Evolutionary conservation across 2,113 vertebrate genomes (phyloP).

Genomic region (Cebidichthys violaceus): DNA sequence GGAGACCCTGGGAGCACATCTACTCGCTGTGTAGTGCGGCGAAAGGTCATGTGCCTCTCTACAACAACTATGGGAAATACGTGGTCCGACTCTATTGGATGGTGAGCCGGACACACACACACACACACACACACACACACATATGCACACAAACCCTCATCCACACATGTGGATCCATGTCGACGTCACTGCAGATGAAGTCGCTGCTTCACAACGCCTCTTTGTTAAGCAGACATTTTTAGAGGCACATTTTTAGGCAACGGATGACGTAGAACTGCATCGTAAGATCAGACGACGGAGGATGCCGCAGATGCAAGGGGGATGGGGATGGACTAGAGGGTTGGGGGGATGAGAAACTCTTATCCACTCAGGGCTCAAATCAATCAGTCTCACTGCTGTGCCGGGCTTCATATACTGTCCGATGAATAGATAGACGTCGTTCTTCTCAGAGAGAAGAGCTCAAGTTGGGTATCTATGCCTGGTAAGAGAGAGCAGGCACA

Average conservation of each 20-base stretch:
- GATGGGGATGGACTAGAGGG: constrained; percentile 16
- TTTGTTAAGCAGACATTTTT: constrained; percentile 14
- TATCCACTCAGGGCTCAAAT: constrained; percentile 64
- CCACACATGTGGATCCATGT: too few relatives aligned
- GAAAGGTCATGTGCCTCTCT: constrained; percentile 87
- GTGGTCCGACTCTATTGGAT: constrained; percentile 94
- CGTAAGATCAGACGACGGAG: constrained; percentile 1
- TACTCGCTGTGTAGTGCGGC: constrained; percentile 90
- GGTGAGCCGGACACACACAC: constrained; percentile 82
- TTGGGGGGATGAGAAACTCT: constrained; percentile 37
- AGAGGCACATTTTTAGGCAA: background rate
- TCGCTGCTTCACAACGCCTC: background rate
- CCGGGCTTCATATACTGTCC: constrained; percentile 44
- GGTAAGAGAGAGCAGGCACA: constrained; percentile 9
- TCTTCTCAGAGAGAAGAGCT: constrained; percentile 49
- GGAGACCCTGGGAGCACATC: constrained; percentile 97
- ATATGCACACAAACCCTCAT: background rate
- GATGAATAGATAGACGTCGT: constrained; percentile 62
- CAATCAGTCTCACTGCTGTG: constrained; percentile 64
- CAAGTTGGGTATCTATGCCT: constrained; percentile 33
- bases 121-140: background rate
- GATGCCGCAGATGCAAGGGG: constrained; percentile 35
- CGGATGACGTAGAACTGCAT: constrained; percentile 21
- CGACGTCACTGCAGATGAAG: background rate
- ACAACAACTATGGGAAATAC: constrained; percentile 94